Evolutionary conservation across 2,888 invertebrate genomes (phyloP), one percentile per base, ranked within the genome.

Genomic region (Phytoseiulus persimilis): DNA sequence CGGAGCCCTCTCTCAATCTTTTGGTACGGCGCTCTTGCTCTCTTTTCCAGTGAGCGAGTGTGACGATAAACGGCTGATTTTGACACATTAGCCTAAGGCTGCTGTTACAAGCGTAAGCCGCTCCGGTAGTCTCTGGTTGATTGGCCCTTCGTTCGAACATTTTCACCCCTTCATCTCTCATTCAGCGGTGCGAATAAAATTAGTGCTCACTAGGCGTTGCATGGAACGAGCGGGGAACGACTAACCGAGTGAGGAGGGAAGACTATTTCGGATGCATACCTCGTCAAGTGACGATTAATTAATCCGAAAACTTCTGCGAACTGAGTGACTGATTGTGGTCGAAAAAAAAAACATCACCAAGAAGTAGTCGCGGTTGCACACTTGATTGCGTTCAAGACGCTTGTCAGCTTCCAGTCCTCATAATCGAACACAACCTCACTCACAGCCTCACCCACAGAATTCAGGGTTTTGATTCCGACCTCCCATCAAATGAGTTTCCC

Each of bases 21-120:
- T 65, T 65, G 18, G 28, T 28, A 2, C 65, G 18, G 65, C 28
- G 1, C 23, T 65, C 65, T 28, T 28, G 65, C 65, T 65, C 65
- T 65, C 65, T 14, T 65, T 65, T 65, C 2, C 65, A 65, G 28
- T 65, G 65, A 65, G 65, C 65, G 65, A 65, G 65, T 65, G 65
- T 65, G 65, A 65, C 65, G 65, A 28, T 28, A 23, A 65, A 65
- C 65, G 65, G 65, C 65, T 65, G 65, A 65, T 65, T 28, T 65
- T 65, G 65, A 65, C 65, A 65, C 65, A 65, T 65, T 65, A 65
- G 65, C 65, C 65, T 65, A 65, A 65, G 65, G 65, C 65, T 65
- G 65, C 65, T 65, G 65, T 65, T 65, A 65, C 65, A 65, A 65
- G 6, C 46, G 14, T 46, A 46, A 46, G 65, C 65, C 65, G 65